Conservation (phyloP, 30 jellyfish, hydroid and myxozoan species). For the Hydra vulgaris region DNA sequence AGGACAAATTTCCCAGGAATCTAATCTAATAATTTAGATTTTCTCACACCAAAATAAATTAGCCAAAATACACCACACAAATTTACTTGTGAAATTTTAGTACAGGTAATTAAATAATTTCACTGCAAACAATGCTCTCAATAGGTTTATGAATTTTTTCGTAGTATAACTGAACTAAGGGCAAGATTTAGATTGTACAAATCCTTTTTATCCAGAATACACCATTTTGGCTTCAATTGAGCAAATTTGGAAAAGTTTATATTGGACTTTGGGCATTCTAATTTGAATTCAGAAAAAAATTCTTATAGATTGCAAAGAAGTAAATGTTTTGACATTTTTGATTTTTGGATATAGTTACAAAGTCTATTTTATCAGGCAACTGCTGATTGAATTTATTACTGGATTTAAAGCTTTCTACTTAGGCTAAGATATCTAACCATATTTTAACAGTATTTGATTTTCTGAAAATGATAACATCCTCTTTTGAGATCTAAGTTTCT, state of each 20-base stretch:
- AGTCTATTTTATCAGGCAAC: neutral
- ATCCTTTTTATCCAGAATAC: neutral
- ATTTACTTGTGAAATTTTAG: neutral
- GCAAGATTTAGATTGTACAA: neutral
- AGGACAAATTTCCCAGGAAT: neutral
- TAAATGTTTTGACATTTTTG: neutral
- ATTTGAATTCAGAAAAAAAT: neutral
- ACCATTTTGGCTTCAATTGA: neutral
- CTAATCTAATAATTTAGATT: neutral
- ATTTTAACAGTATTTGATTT: neutral
- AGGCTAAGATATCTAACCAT: neutral
- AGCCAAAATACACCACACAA: neutral
- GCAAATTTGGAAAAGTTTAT: neutral
- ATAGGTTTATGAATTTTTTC: neutral
- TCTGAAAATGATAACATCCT: neutral
- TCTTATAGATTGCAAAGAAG: neutral
- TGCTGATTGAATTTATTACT: neutral
- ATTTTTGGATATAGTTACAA: neutral
- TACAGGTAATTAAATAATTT: neutral
- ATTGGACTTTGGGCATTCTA: neutral
- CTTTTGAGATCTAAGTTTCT: neutral
- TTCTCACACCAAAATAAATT: neutral
- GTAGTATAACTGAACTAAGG: neutral
- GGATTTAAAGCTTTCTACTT: neutral
- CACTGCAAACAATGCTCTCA: neutral